Conservation (phyloP, 2,797 vertebrate genomes). For the Enteromius viviparus region DNA sequence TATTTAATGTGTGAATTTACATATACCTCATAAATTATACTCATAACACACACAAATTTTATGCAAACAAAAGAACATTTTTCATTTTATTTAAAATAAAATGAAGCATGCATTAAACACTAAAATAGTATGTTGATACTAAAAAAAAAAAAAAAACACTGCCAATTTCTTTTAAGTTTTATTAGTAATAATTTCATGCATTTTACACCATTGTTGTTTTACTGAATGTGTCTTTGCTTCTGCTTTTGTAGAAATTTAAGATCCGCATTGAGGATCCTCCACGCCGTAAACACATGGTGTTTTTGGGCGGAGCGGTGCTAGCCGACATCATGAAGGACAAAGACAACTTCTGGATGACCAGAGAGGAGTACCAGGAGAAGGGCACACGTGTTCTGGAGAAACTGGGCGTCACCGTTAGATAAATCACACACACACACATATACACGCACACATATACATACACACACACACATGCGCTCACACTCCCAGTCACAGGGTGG, state of each 20-base stretch:
- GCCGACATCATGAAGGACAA: conserved; percentile 99
- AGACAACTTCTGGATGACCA: conserved; percentile 99
- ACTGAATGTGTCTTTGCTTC: conserved; percentile 68
- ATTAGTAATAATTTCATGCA: background rate
- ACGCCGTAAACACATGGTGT: conserved; percentile 98
- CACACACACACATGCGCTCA: background rate
- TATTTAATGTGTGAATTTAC: no score
- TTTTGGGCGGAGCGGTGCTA: conserved; percentile 94
- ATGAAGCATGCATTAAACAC: no score
- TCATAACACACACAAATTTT: no score
- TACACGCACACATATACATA: background rate
- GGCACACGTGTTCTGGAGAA: conserved; percentile 97
- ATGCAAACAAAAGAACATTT: background rate
- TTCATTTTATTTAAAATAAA: no score
- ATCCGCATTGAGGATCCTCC: conserved; percentile 84
- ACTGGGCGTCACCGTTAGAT: conserved; percentile 98
- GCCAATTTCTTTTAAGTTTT: background rate
- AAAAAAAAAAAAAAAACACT: no score
- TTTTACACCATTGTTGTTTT: background rate
- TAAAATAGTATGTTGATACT: no score
- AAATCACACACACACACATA: conserved; percentile 65
- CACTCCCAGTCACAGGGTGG: conserved; percentile 52
- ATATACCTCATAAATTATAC: no score
- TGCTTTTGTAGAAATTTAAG: conserved; percentile 81
- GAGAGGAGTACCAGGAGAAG: conserved; percentile 97